Base-by-base conservation (phyloP, 2,888 invertebrate species). In the Candidula unifasciata region DNA sequence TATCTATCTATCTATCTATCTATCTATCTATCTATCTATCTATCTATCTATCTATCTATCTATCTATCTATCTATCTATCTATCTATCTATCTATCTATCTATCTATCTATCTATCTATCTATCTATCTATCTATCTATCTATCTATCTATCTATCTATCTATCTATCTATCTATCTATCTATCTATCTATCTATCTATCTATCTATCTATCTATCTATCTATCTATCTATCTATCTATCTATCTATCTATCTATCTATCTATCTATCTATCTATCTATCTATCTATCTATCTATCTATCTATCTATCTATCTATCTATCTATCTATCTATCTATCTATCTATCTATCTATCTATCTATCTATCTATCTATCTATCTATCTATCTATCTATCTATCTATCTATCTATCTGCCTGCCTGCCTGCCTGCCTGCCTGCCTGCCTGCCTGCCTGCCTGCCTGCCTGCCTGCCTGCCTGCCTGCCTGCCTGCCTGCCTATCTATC, bases 141-240 rank as follows among this genome's bases (percentile, higher is more conserved):
- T 60, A 60, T 60, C 60, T 60, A 60, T 60, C 60, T 60, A 60
- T 60, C 60, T 60, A 60, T 60, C 60, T 60, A 60, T 60, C 60
- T 60, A 60, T 60, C 60, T 60, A 60, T 60, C 60, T 60, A 60
- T 60, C 60, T 60, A 60, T 60, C 60, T 60, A 60, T 60, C 60
- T 60, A 60, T 60, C 60, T 60, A 60, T 60, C 60, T 60, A 60
- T 60, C 60, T 60, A 60, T 60, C 60, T 60, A 60, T 60, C 60
- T 60, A 60, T 60, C 60, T 60, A 60, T 60, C 60, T 60, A 60
- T 60, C 60, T 60, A 60, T 60, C 60, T 60, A 60, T 60, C 60
- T 60, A 60, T 60, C 60, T 6, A 13, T 60, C 60, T 60, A 60
- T 60, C 60, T 60, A 60, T 60, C 60, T 60, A 60, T 60, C 60